Evolutionary conservation across 2,797 vertebrate genomes (phyloP), one percentile per base, ranked within the genome.

Genomic region (Gallinago solitaria): DNA sequence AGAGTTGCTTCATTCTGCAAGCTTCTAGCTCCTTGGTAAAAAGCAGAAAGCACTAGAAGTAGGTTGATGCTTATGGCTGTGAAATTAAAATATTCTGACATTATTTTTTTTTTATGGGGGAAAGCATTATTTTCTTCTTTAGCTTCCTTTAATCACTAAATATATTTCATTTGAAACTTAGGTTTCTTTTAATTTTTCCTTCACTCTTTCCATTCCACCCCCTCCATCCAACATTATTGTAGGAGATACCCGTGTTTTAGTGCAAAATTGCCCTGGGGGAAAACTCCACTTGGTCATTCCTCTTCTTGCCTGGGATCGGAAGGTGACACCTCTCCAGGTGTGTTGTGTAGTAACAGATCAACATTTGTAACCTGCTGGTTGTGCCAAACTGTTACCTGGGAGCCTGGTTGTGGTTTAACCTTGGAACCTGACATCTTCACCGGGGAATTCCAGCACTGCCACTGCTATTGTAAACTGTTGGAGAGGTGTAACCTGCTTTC

Each of bases 291-390:
- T 32, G 3, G 50, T 82, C 73, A 53, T 89, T 81, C 20, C 87
- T 13, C 3, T 24, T 71, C 61, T 88, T 97, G 86, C 94, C 87
- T 96, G 93, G 33, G 71, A 91, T 96, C 82, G 56, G 73, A 92
- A 85, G 18, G 69, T 32, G 11, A 78, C 87, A 43, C 7, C 1
- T 11, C 9, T 67, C 2, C 1, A 53, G 61, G 10, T 17, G 28
- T 50, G 14, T 37, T 64, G 19, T 39, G 11, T 24, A 30, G 17
- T 35, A 83, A 35, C 11, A n/a, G 56, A 81, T n/a, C 32, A 51
- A 35, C 15, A 14, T 68, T 30, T 28, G 37, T 5, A 83, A 21
- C 1, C 1, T 63, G 10, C 68, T 64, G 71, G 19, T 16, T 2
- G 1, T 41, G 25, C 32, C 56, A 51, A 53, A 16, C 20, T 2